These are phyloP conservation scores for Ostrea edulis DNA, from an alignment of 1,140 invertebrate genomes.

Conservation along the genomic window DNA sequence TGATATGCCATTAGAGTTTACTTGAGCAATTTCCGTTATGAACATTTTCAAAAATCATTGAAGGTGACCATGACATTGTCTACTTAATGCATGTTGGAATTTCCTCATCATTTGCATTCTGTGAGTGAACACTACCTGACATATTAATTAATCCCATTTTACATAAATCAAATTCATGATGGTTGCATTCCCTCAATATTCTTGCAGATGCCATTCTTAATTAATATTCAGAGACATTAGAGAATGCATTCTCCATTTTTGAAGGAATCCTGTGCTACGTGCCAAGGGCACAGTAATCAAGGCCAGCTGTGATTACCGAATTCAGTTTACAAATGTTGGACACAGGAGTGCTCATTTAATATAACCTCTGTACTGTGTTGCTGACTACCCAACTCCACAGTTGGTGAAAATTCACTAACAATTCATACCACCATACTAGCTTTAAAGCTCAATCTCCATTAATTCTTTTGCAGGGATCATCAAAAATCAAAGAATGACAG, in stretches of 20 bases:
- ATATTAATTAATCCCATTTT: neutral
- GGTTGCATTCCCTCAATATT: neutral
- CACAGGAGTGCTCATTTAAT: too few relatives aligned
- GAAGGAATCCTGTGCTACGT: too few relatives aligned
- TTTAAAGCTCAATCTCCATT: too few relatives aligned
- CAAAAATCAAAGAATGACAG: too few relatives aligned
- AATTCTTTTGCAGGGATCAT: too few relatives aligned
- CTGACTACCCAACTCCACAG: too few relatives aligned
- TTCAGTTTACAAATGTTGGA: too few relatives aligned
- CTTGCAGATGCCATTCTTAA: neutral
- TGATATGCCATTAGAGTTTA: neutral
- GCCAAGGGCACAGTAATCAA: too few relatives aligned
- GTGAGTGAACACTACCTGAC: neutral
- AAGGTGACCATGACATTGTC: neutral
- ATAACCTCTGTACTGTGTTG: too few relatives aligned
- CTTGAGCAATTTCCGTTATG: neutral
- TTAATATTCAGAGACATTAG: neutral
- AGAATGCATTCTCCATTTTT: neutral
- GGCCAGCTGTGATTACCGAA: too few relatives aligned
- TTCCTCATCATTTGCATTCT: neutral
- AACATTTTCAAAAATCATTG: neutral
- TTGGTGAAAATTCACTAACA: too few relatives aligned
- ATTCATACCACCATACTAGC: too few relatives aligned
- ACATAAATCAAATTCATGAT: neutral
- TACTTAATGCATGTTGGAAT: neutral